These are phyloP conservation scores for Heterodera schachtii DNA, from an alignment of 1,140 invertebrate species.

Conservation along the genomic window DNA sequence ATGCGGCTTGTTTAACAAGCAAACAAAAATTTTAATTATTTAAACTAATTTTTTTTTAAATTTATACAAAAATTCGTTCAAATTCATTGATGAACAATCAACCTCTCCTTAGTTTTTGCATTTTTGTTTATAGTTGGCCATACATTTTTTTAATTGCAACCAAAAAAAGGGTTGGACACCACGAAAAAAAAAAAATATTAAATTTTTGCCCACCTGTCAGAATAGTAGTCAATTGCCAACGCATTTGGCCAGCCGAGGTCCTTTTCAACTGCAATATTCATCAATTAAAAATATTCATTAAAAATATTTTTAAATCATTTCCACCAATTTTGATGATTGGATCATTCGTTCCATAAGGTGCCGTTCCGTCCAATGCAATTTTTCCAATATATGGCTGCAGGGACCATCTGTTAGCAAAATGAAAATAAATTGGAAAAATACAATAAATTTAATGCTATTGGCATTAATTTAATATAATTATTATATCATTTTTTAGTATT, in stretches of 20 bases:
- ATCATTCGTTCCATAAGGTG: conserved; percentile 80
- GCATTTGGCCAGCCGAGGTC: conserved; percentile 98
- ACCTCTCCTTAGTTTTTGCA: no score
- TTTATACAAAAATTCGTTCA: no score
- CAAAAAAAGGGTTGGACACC: no score
- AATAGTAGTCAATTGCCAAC: conserved; percentile 92
- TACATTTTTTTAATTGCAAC: no score
- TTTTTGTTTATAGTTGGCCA: not conserved
- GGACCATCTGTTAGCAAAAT: conserved; percentile 28
- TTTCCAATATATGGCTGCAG: conserved; percentile 93
- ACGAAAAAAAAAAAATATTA: not conserved
- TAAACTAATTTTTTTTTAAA: no score
- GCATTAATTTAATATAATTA: no score
- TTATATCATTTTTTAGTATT: no score
- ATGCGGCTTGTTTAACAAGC: no score
- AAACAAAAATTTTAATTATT: no score
- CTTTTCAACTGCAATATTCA: conserved; percentile 72
- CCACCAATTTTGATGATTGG: conserved; percentile 69
- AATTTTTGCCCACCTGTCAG: conserved; percentile 72
- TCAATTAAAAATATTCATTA: conserved; percentile 32
- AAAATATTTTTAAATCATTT: not conserved
- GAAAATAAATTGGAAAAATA: not conserved
- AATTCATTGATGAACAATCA: no score
- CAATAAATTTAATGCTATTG: not conserved
- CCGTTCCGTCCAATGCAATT: conserved; percentile 92